Evolutionary conservation across 1,140 invertebrate species (phyloP), one percentile per base, ranked within the genome.

Genomic region (Halyomorpha halys): DNA sequence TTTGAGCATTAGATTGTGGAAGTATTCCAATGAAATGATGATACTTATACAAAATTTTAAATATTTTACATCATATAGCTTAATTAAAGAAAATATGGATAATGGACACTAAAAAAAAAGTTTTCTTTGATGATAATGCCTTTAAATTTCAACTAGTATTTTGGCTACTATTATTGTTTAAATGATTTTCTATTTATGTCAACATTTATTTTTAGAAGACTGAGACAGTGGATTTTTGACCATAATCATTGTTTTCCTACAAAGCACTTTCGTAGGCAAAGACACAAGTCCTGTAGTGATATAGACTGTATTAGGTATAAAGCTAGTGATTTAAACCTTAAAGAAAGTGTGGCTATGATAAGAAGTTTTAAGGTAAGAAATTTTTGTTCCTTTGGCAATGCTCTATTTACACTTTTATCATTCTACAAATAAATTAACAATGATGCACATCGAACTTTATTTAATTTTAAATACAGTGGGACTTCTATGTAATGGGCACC

Each of bases 141-240:
- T 23, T 56, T 6, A 3, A 56, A 16, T 23, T 15, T 5, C 2
- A 18, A 16, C 2, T 5, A 19, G 4, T 6, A 23, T 56, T 6
- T 6, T 23, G 2, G 5, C 23, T 59, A 27, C 27, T 23, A 59
- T 21, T 27, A 21, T 8, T 59, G 27, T 59, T 25, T 59, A 15
- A 27, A 59, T 27, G 27, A 59, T 25, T 23, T 27, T 27, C 21
- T 59, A 27, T 21, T 25, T 59, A 15, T 59, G 30, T 6, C 27
- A 34, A 27, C 14, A 3, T 56, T 3, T 11, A 14, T n/a, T 8
- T 34, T 21, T 27, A 64, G 63, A 45, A 65, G 44, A 27, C 21
- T 65, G 14, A 23, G 64, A 3, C 51, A 65, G 27, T 65, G 64
- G 64, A 65, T 65, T 65, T 60, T 23, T 21, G 56, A 65, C 16